Evolutionary conservation across 2,888 invertebrate genomes (phyloP).

Genomic region (Nephrotoma flavescens): DNA sequence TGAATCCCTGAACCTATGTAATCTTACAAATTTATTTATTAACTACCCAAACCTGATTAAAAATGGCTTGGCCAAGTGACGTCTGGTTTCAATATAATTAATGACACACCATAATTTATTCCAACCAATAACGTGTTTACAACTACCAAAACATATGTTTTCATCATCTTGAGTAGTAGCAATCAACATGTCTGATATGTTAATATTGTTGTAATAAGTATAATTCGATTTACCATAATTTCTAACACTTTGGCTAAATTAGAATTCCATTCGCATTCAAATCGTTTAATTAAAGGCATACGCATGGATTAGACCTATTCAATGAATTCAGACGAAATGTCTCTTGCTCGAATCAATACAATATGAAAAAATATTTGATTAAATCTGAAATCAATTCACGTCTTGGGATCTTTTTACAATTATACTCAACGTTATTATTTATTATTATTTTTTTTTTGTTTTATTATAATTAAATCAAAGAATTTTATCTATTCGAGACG

Average conservation of each 20-base stretch:
- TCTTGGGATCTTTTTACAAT: not conserved
- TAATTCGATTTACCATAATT: not conserved
- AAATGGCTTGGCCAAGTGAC: not conserved
- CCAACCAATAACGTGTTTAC: not conserved
- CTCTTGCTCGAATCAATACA: not conserved
- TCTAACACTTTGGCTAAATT: not conserved
- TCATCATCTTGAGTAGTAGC: not conserved
- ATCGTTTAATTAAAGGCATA: not conserved
- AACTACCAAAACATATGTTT: not conserved
- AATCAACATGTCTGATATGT: not conserved
- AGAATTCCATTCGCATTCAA: not conserved
- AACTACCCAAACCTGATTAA: not conserved
- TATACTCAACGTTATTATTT: not conserved
- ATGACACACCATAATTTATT: not conserved
- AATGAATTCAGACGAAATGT: not conserved
- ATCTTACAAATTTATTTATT: not conserved
- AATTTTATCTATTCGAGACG: not conserved
- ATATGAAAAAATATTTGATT: not conserved
- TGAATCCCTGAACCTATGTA: too few species aligned
- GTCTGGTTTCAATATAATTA: not conserved
- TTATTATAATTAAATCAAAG: not conserved
- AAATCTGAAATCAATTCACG: not conserved
- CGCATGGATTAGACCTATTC: not conserved
- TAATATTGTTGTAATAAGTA: not conserved
- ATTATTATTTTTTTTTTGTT: not conserved